Evolutionary conservation across 2,113 vertebrate species (phyloP), one percentile per base, ranked within the genome.

Genomic region (Ariopsis seemanni): DNA sequence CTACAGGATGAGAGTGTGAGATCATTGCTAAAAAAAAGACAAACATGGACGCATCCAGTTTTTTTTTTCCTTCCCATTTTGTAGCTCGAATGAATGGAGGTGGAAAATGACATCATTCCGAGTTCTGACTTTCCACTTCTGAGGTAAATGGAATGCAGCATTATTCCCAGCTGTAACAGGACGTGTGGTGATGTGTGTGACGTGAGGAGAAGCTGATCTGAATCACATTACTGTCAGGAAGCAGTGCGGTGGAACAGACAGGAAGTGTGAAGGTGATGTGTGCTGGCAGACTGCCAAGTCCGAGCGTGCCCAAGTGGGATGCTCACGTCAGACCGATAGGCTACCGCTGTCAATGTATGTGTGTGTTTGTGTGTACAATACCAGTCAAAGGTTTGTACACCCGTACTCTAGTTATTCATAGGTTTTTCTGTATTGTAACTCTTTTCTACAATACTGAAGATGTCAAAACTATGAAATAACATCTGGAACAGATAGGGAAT

Each of bases 221-320:
- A 57, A 87, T 84, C 69, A 80, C 77, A 85, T 89, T 82, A 87
- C 83, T 83, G 88, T 89, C 88, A 87, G 75, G 20, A 80, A 22
- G 65, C 58, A 82, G 74, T 65, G 62, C 83, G 82, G 63, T 63
- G 83, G 82, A 88, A 82, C 53, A 83, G 86, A 63, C 60, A 77
- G 60, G 25, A 48, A 62, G 62, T 84, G 50, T 30, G 85, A 20
- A 82, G 85, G n/a, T 82, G 88, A 80, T 85, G 81, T 85, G 34
- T 80, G 65, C 82, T 82, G 82, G 82, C 86, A 15, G 58, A n/a
- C 67, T 82, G 83, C 85, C 82, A 72, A 58, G 30, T 34, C 7
- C 0, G 25, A 14, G 82, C 60, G 82, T 85, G 82, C 80, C 71
- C 25, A 50, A 84, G 80, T 57, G 57, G 30, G 55, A 48, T 9